A percentile compares a stretch with the other conserved stretches of the same genome.
Conservation (phyloP, 2,888 invertebrate species). For the Nomada fabriciana region DNA sequence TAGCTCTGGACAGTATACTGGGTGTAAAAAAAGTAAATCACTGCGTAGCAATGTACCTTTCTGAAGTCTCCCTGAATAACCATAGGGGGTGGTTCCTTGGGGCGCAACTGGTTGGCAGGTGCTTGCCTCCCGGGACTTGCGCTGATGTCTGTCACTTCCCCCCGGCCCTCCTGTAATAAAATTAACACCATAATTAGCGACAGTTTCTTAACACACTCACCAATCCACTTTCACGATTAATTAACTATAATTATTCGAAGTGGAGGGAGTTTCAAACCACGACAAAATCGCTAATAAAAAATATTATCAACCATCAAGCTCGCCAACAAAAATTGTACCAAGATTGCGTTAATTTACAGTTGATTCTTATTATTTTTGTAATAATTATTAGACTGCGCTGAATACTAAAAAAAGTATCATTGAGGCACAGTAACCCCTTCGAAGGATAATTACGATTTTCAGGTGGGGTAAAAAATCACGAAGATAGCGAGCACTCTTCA, state of each 20-base stretch:
- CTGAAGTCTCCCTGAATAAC: constrained; percentile 97
- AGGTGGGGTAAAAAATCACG: too few relatives aligned
- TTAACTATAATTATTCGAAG: not conserved
- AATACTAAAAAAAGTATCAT: too few relatives aligned
- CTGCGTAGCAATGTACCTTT: constrained; percentile 86
- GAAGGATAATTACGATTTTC: too few relatives aligned
- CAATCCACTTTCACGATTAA: not conserved
- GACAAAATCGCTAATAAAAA: too few relatives aligned
- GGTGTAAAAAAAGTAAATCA: not conserved
- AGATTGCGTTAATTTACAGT: too few relatives aligned
- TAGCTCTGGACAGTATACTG: not conserved
- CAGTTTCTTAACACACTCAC: not conserved
- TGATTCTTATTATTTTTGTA: too few relatives aligned
- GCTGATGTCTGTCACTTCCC: constrained; percentile 96
- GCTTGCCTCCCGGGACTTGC: constrained; percentile 94
- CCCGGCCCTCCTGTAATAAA: constrained; percentile 92
- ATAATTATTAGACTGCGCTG: too few relatives aligned
- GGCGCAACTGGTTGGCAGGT: constrained; percentile 87
- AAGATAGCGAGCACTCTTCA: not conserved
- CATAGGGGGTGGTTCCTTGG: constrained; percentile 89
- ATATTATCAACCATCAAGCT: too few relatives aligned
- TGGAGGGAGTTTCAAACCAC: not conserved
- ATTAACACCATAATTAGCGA: constrained; percentile 39
- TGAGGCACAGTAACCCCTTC: too few relatives aligned
- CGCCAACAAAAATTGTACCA: too few relatives aligned